Evolutionary conservation across 2,797 vertebrate species (phyloP), one percentile per base, ranked within the genome.

Genomic region (Anas georgica): DNA sequence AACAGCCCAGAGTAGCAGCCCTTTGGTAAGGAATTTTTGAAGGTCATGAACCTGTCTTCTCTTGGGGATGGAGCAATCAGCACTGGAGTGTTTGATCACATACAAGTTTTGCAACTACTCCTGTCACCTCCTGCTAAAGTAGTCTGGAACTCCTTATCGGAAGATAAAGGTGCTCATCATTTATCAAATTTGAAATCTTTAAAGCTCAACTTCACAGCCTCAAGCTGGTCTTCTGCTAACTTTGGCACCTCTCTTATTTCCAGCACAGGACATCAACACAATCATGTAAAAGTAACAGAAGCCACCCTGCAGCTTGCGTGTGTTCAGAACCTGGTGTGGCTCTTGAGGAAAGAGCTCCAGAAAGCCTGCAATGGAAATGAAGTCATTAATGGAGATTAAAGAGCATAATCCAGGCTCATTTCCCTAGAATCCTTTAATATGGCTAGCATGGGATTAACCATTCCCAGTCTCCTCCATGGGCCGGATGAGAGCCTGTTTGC

Each of bases 281-380:
- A 43, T 25, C 64, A 58, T 29, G 46, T n/a, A 35, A 52, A 83
- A 8, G 4, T 55, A 69, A 46, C 2, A 69, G 45, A 72, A 46
- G 23, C 72, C 83, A 55, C 10, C 41, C 16, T 50, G 37, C 35
- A 43, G 63, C 81, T 79, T 79, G 11, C 29, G 4, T 17, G 39
- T 43, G 31, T 41, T 93, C 59, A 85, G 26, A 74, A 67, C 23
- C 52, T 73, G 6, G 17, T 75, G 79, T 91, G 75, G 64, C 31
- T 58, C 77, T 74, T 66, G 75, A 95, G 77, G 56, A 81, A 84
- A 45, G 45, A 79, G 63, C n/a, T 91, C 84, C 83, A 92, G 69
- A 78, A 91, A 59, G 17, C 52, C 76, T 88, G 33, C 18, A 31
- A 41, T 78, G 22, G 37, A 83, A 94, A 81, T 84, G 7, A 81